Conservation (phyloP, 2,113 vertebrate species). For the Rhinoptilus africanus region DNA sequence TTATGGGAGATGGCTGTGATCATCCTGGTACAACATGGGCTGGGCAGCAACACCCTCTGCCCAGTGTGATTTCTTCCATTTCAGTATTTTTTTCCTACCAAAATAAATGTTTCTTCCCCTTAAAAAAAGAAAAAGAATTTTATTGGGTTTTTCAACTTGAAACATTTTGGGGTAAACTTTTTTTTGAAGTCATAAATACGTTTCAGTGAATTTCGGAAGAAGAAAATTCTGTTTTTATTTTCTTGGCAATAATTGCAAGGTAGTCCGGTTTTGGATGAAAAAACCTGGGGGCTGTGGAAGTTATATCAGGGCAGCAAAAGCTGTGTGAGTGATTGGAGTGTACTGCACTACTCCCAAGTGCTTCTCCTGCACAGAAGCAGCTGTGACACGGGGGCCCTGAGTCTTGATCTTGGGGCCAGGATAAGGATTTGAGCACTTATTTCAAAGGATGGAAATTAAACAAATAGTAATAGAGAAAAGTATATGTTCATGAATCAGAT, state of each 20-base stretch:
- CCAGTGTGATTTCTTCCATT: background rate
- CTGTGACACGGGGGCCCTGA: background rate
- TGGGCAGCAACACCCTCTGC: background rate
- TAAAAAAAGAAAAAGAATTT: background rate
- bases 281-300: background rate
- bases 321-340: background rate
- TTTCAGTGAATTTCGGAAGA: background rate
- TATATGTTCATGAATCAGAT: conserved; percentile 35
- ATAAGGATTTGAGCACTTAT: conserved; percentile 8
- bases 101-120: background rate
- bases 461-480: conserved; percentile 34
- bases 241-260: background rate
- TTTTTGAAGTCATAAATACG: background rate
- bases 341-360: background rate
- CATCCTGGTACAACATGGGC: background rate
- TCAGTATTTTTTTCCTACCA: background rate
- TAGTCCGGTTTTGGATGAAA: background rate
- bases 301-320: background rate
- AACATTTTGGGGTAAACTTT: background rate
- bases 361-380: background rate
- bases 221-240: background rate
- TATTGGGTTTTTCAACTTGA: background rate
- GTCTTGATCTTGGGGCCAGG: background rate
- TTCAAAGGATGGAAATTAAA: conserved; percentile 45
- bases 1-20: background rate